phyloP scores from a whole-genome alignment of 2,113 vertebrate genomes.

The Tursiops truncatus region DNA sequence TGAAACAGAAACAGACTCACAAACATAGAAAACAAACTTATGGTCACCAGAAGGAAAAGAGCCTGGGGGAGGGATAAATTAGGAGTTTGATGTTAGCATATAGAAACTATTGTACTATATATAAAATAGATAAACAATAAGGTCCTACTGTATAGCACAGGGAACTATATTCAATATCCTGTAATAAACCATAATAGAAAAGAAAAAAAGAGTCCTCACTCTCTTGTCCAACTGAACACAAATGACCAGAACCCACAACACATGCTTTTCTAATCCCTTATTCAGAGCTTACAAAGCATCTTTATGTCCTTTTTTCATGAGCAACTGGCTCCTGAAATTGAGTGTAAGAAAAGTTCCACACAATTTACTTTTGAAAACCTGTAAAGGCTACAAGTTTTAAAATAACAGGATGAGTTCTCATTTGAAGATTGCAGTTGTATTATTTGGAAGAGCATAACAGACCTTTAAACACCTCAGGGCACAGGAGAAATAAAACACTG shows the following conservation, averaged over 20 bases:
- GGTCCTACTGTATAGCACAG: not conserved
- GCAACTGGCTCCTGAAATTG: not conserved
- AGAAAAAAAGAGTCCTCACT: not conserved
- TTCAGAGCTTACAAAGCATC: not conserved
- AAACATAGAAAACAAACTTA: not conserved
- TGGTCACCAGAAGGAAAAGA: not conserved
- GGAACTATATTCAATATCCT: not conserved
- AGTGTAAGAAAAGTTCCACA: not conserved
- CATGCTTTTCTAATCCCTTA: not conserved
- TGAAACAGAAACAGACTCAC: not conserved
- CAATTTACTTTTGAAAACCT: constrained; percentile 4
- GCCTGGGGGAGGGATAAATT: not conserved
- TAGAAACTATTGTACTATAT: too few species aligned
- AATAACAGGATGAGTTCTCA: not conserved
- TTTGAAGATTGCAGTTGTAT: not conserved
- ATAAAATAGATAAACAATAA: not conserved
- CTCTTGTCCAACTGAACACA: not conserved
- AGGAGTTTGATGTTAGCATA: too few species aligned
- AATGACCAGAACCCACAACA: not conserved
- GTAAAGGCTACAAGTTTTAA: not conserved
- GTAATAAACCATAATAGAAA: not conserved
- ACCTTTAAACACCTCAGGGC: not conserved
- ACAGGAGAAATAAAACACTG: not conserved
- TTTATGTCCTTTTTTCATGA: not conserved
- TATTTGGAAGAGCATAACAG: not conserved